phyloP scores from a whole-genome alignment of 2,888 invertebrate species.

The Eustalomyia histrio region DNA sequence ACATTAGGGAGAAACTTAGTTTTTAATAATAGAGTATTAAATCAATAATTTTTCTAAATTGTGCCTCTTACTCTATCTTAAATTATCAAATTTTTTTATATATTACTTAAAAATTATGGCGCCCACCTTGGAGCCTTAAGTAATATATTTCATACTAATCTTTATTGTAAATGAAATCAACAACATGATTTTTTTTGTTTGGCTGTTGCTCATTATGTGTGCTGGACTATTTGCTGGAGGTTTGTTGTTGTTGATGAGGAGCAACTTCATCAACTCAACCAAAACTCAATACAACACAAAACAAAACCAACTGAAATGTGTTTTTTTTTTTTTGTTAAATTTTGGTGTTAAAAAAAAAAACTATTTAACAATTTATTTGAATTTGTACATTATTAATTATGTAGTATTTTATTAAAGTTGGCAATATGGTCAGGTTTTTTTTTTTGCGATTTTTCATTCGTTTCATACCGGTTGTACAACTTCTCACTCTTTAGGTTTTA shows the following conservation, averaged over 20 bases:
- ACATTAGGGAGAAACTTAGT: neutral
- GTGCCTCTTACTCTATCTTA: no score
- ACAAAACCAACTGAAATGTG: neutral
- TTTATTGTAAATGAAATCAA: neutral
- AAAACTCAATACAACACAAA: neutral
- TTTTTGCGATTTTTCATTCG: neutral
- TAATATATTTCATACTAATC: neutral
- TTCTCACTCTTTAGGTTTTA: constrained; percentile 42
- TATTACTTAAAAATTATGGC: no score
- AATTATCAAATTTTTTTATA: no score
- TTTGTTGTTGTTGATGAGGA: constrained; percentile 9
- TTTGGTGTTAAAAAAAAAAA: constrained; percentile 46
- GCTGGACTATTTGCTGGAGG: constrained; percentile 11
- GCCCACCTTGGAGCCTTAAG: no score
- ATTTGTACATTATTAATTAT: constrained; percentile 54
- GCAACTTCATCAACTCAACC: constrained; percentile 15
- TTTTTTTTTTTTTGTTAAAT: constrained; percentile 47
- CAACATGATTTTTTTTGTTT: neutral
- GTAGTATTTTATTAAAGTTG: constrained; percentile 19
- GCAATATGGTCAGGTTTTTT: constrained; percentile 37
- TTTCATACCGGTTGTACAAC: constrained; percentile 54
- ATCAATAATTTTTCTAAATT: no score
- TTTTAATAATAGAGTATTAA: no score
- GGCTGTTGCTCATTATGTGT: neutral
- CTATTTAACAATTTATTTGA: constrained; percentile 59